Base-by-base conservation (phyloP, 1,140 invertebrate species). In the Zaprionus taronus region DNA sequence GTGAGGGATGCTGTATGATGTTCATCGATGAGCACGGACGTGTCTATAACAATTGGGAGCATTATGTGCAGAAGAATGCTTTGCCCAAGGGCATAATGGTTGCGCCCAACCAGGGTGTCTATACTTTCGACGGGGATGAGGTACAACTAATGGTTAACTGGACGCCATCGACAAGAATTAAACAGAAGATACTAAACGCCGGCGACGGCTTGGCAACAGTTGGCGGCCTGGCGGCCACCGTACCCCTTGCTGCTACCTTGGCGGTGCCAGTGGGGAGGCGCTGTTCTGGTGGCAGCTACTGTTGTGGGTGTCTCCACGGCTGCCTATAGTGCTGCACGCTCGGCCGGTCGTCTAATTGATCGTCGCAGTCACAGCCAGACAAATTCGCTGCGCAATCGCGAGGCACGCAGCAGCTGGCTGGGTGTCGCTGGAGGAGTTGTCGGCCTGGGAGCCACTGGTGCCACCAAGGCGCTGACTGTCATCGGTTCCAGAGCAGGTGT, bases 381-480 rank as follows among this genome's bases (percentile, higher is more conserved):
- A 4, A 92, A 73, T 2, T 72, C 73, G 1, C 36, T 92, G 2
- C 26, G 51, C 1, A 74, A 92, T 34, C 66, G 72, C 1, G 81
- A 92, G n/a, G 91, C 91, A 12, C 78, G 91, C 28, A 62, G 75
- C 36, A 83, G 68, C 60, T 92, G 91, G 91, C 60, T 92, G 55
- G 91, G 91, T 6, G 76, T 92, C 12, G 86, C 83, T 0, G 81
- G 81, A 28, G 91, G 91, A 6, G 80, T 86, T 11, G 79, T 83
- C 1, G 79, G 91, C 14, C 24, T 92, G 5, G 86, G 83, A 0
- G 83, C 90, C 6, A 75, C 80, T 0, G 86, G 90, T 24, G 91
- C 91, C 0, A 92, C 79, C 12, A 74, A 72, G 31, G 74, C 72
- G 0, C 24, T 91, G 24, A 65, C 56, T 4, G 57, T 31, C 15